phyloP scores from a whole-genome alignment of 1,140 invertebrate genomes.

The Drosophila paulistorum region DNA sequence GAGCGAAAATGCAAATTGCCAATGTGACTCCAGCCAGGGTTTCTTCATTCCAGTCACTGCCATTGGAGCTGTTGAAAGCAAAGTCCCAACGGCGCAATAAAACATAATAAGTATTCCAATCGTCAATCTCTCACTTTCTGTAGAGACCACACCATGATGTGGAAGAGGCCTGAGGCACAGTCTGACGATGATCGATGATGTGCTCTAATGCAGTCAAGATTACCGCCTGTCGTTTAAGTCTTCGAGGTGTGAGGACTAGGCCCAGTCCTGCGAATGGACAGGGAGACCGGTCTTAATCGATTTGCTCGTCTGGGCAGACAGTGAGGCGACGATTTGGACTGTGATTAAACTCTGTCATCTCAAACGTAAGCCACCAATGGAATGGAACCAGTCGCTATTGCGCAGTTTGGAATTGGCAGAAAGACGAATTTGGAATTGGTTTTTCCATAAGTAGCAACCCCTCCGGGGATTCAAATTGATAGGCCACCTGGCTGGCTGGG shows the following conservation, averaged over 20 bases:
- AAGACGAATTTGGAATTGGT: background rate
- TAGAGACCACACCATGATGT: background rate
- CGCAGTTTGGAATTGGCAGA: conserved; percentile 45
- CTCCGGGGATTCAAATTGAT: conserved; percentile 2
- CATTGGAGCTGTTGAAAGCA: background rate
- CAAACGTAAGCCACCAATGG: background rate
- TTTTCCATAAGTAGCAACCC: conserved; percentile 53
- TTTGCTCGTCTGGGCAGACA: conserved; percentile 32
- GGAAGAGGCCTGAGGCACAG: conserved; percentile 24
- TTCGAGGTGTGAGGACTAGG: background rate
- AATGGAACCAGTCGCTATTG: conserved; percentile 56
- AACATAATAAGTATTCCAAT: conserved; percentile 51
- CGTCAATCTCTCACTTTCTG: background rate
- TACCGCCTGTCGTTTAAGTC: conserved; percentile 32
- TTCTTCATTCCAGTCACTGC: too few species aligned
- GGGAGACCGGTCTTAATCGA: conserved; percentile 25
- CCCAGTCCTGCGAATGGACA: background rate
- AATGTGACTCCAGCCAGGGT: too few species aligned
- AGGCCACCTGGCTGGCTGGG: conserved; percentile 54
- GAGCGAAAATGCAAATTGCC: too few species aligned
- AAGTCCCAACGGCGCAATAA: conserved; percentile 47
- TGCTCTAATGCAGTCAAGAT: conserved; percentile 10
- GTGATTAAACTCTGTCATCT: conserved; percentile 46
- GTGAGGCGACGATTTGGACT: conserved; percentile 39
- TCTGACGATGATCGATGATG: conserved; percentile 73